Percentiles rank a stretch among this genome's conserved stretches.
Evolutionary conservation across 2,888 invertebrate genomes (phyloP).

Genomic region (Lepidochitona cinerea): DNA sequence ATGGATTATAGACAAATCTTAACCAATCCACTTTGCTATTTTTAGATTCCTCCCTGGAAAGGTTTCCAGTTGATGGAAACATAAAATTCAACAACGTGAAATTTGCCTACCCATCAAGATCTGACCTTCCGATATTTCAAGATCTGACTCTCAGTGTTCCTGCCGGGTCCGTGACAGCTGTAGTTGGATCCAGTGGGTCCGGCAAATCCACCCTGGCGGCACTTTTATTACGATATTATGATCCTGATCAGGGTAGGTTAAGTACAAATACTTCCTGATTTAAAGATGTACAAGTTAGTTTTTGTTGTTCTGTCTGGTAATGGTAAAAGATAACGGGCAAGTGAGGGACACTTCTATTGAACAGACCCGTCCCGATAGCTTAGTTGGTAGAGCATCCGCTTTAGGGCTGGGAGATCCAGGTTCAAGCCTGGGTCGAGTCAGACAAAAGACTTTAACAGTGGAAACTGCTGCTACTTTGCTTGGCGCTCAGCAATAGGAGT

Average conservation of each 20-base stretch:
- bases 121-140: slow-evolving; percentile 76
- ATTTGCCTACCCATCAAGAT: slow-evolving; percentile 82
- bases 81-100: slow-evolving; percentile 82
- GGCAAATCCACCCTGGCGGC: slow-evolving; percentile 95
- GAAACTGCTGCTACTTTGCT: too few species aligned
- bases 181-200: slow-evolving; percentile 93
- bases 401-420: too few species aligned
- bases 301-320: background rate
- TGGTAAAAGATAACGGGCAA: background rate
- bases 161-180: slow-evolving; percentile 81
- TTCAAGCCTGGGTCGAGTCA: too few species aligned
- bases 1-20: too few species aligned
- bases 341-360: too few species aligned
- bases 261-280: too few species aligned
- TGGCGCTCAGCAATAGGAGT: too few species aligned
- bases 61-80: slow-evolving; percentile 77
- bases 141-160: slow-evolving; percentile 79
- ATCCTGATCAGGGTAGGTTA: slow-evolving; percentile 76
- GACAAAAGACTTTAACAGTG: too few species aligned
- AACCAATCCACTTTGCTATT: too few species aligned
- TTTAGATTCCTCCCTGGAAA: background rate
- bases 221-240: slow-evolving; percentile 86
- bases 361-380: too few species aligned
- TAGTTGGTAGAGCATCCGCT: too few species aligned
- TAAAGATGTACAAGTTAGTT: too few species aligned